phyloP scores from a whole-genome alignment of 2,888 invertebrate species.

The Xestia ashworthii region DNA sequence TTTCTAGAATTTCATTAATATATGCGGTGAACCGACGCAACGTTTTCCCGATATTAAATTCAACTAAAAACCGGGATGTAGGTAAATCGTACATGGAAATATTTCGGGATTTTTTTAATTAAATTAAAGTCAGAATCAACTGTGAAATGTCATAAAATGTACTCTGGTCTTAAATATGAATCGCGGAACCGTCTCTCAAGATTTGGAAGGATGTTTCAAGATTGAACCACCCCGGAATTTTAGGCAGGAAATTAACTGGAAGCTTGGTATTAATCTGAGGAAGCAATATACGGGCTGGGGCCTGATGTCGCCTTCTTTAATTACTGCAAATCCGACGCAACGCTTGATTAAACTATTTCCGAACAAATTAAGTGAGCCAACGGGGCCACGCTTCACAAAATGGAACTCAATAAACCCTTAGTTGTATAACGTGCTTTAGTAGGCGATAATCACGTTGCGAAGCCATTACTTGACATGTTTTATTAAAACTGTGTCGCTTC shows the following conservation, averaged over 20 bases:
- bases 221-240: constrained; percentile 72
- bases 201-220: constrained; percentile 72
- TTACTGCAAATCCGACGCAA: constrained; percentile 79
- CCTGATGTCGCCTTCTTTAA: constrained; percentile 79
- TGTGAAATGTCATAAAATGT: constrained; percentile 17
- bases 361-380: constrained; percentile 73
- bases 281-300: constrained; percentile 79
- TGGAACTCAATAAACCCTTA: constrained; percentile 66
- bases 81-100: not conserved
- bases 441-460: constrained; percentile 58
- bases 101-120: constrained; percentile 10
- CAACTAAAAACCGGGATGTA: constrained; percentile 4
- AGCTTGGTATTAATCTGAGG: constrained; percentile 81
- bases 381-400: constrained; percentile 68
- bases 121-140: constrained; percentile 22
- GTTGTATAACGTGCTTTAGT: constrained; percentile 51
- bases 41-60: constrained; percentile 32
- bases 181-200: constrained; percentile 28
- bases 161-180: constrained; percentile 28
- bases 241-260: constrained; percentile 84
- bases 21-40: constrained; percentile 26
- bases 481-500: constrained; percentile 51
- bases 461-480: constrained; percentile 47
- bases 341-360: constrained; percentile 82
- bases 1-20: constrained; percentile 47